These are phyloP conservation scores for Clistopyga incitator DNA, from an alignment of 2,888 invertebrate species.

Conservation along the genomic window DNA sequence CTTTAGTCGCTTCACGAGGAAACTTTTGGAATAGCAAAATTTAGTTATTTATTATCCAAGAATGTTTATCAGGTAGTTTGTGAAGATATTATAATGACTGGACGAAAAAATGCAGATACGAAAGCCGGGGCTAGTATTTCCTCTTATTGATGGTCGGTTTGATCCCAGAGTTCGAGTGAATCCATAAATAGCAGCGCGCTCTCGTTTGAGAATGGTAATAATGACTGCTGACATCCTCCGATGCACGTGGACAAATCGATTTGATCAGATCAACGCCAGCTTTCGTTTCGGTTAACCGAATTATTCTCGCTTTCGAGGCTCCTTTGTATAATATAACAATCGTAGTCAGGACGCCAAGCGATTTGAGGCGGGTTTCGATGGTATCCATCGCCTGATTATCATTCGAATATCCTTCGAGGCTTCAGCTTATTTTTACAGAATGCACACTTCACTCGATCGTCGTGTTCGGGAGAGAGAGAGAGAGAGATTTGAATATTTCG, in stretches of 20 bases:
- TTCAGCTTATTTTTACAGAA: neutral
- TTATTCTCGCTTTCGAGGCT: conserved; percentile 14
- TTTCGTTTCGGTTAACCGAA: conserved; percentile 12
- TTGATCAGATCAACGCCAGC: neutral
- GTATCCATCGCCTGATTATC: conserved; percentile 72
- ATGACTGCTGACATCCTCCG: conserved; percentile 24
- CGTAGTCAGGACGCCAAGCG: neutral
- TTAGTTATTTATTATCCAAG: neutral
- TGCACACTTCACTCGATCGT: conserved; percentile 30
- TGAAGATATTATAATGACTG: neutral
- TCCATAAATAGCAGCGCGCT: conserved; percentile 7
- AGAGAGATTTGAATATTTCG: conserved; percentile 80
- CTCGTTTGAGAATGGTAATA: conserved; percentile 9
- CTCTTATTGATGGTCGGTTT: neutral
- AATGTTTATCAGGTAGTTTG: neutral
- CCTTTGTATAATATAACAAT: conserved; percentile 55
- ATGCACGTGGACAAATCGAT: conserved; percentile 31
- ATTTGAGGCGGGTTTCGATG: neutral
- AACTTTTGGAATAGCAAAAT: neutral
- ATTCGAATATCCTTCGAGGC: conserved; percentile 73
- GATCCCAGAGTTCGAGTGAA: conserved; percentile 9
- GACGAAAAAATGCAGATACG: neutral
- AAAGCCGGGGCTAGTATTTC: neutral
- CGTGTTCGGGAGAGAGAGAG: conserved; percentile 59
- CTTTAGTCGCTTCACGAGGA: too few species aligned